Base-by-base conservation (phyloP, 1,140 invertebrate species). In the Drosophila lacertosa region DNA sequence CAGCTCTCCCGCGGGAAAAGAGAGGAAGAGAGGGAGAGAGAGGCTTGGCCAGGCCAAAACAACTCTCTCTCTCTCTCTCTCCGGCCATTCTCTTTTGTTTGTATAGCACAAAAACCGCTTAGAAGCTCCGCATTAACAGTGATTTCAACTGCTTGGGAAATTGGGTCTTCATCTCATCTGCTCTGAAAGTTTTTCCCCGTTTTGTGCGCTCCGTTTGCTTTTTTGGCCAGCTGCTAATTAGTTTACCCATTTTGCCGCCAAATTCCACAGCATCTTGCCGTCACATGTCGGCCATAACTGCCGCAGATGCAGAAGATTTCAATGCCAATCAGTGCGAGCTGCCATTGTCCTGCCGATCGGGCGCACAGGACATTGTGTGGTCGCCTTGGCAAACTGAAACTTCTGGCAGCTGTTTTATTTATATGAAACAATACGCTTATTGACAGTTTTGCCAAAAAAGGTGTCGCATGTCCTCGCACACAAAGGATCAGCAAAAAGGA, bases 391-490 rank as follows among this genome's bases (percentile, higher is more conserved):
- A 63, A 63, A 63, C 35, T 60, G 40, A 13, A 35, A 53, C n/a
- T 13, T 13, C 16, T 54, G 60, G 69, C 73, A 76, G 73, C 73
- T 76, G 73, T 67, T 66, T 72, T 54, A 44, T 44, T 65, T 24
- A 20, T 50, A 62, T 35, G 69, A 39, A 73, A 73, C 73, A 76
- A 76, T 76, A 47, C 79, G 73, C 81, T 86, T 86, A 86, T 86
- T 86, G 81, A 86, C 81, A 86, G 77, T 86, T 86, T 74, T 62
- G 50, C 62, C 55, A 63, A 86, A 86, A 63, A 86, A 86, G 82
- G 82, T 86, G 81, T 86, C 69, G 58, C 60, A 39, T 50, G 42
- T n/a, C n/a, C n/a, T n/a, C n/a, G 24, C 39, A 60, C 32, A 81
- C 78, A 81, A 77, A 70, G 79, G 62, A 78, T 62, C 39, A 45